Conservation (phyloP, 2,888 invertebrate genomes). For the Rhagonycha fulva region DNA sequence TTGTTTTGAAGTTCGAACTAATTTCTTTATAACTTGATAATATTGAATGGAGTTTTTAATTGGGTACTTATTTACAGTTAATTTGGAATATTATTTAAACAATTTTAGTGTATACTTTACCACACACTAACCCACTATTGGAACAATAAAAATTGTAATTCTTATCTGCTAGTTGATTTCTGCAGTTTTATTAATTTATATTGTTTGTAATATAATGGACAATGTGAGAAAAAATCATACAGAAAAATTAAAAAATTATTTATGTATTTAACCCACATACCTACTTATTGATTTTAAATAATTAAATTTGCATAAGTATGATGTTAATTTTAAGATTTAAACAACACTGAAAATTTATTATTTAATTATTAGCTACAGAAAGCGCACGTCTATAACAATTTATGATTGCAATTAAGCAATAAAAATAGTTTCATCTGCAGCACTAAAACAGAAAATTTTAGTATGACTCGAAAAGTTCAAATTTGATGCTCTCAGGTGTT, state of each 20-base stretch:
- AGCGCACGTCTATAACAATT: not conserved
- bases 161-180: not conserved
- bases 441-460: not conserved
- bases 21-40: not conserved
- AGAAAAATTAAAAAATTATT: not conserved
- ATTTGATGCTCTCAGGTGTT: not conserved
- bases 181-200: not conserved
- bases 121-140: slow-evolving; percentile 13
- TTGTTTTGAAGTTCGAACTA: too few species aligned
- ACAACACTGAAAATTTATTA: not conserved
- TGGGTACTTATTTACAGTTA: slow-evolving; percentile 5
- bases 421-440: not conserved
- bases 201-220: not conserved
- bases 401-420: not conserved
- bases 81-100: slow-evolving; percentile 1
- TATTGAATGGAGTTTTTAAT: not conserved
- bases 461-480: not conserved
- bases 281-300: slow-evolving; percentile 12
- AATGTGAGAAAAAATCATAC: not conserved
- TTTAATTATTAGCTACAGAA: not conserved
- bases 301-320: slow-evolving; percentile 2
- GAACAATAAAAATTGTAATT: not conserved
- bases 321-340: not conserved
- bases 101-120: not conserved
- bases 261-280: slow-evolving; percentile 12